Evolutionary conservation across 2,888 invertebrate genomes (phyloP).

Genomic region (Idaea aversata): DNA sequence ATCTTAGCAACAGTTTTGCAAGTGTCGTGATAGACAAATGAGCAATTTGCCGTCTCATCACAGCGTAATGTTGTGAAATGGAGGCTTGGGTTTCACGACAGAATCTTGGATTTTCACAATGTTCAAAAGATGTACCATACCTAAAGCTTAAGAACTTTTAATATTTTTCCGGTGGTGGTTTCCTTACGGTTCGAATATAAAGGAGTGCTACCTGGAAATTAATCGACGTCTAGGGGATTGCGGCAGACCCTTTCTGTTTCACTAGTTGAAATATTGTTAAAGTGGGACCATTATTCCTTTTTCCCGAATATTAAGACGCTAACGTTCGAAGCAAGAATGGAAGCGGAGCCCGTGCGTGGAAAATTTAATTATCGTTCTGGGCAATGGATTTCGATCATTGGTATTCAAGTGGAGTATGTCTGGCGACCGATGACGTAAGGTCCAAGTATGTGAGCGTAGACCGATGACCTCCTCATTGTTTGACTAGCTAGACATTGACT

Average conservation of each 20-base stretch:
- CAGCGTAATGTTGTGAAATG: slow-evolving; percentile 63
- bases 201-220: slow-evolving; percentile 50
- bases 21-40: slow-evolving; percentile 65
- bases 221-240: slow-evolving; percentile 56
- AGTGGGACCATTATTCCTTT: slow-evolving; percentile 34
- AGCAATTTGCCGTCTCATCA: slow-evolving; percentile 70
- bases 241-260: slow-evolving; percentile 38
- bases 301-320: slow-evolving; percentile 30
- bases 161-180: slow-evolving; percentile 35
- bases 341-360: slow-evolving; percentile 56
- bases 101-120: slow-evolving; percentile 21
- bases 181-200: slow-evolving; percentile 41
- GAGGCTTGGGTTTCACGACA: slow-evolving; percentile 27
- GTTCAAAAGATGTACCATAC: slow-evolving; percentile 20
- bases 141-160: slow-evolving; percentile 25
- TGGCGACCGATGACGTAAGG: slow-evolving; percentile 68
- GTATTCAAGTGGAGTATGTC: slow-evolving; percentile 70
- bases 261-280: slow-evolving; percentile 43
- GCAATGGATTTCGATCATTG: slow-evolving; percentile 60
- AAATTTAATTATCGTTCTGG: slow-evolving; percentile 72
- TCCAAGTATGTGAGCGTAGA: slow-evolving; percentile 54
- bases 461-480: slow-evolving; percentile 64
- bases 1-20: slow-evolving; percentile 42
- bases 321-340: slow-evolving; percentile 50
- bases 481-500: slow-evolving; percentile 36